A percentile compares a stretch with the other conserved stretches of the same genome.
Conservation (phyloP, 2,888 invertebrate genomes). For the Trissonchulus sp. region DNA sequence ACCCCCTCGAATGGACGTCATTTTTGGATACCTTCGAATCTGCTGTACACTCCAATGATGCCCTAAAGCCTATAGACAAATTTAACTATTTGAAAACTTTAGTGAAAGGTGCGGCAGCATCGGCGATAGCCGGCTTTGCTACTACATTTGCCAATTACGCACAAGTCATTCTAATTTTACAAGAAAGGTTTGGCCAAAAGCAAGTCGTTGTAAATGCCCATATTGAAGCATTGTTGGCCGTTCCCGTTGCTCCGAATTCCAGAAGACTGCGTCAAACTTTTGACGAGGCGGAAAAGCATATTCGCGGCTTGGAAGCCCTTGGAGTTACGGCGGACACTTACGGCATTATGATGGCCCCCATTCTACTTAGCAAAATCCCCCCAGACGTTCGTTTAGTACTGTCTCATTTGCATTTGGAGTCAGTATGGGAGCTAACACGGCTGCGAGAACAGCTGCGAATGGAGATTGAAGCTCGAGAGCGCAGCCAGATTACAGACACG, state of each 20-base stretch:
- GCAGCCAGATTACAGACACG: background rate
- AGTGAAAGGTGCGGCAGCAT: conserved; percentile 6
- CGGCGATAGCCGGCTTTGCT: background rate
- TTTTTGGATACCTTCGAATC: conserved; percentile 17
- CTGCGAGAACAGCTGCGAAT: conserved; percentile 2
- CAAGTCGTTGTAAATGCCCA: conserved; percentile 3
- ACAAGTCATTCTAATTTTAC: background rate
- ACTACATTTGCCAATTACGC: conserved; percentile 13
- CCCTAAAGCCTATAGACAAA: background rate
- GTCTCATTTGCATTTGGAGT: background rate
- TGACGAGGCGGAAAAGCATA: conserved; percentile 14
- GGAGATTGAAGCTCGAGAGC: conserved; percentile 13
- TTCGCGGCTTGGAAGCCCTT: conserved; percentile 9
- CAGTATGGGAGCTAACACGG: background rate
- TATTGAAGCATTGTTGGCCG: conserved; percentile 18
- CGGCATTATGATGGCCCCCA: conserved; percentile 3
- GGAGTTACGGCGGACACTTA: conserved; percentile 12
- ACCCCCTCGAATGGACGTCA: background rate
- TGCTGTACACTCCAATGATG: conserved; percentile 8
- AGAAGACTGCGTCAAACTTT: conserved; percentile 1
- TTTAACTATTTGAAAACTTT: conserved; percentile 21
- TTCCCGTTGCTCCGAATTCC: background rate
- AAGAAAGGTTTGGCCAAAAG: conserved; percentile 12
- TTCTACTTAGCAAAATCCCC: conserved; percentile 13
- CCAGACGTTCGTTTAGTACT: background rate